Percentiles rank a stretch among this genome's conserved stretches.
phyloP scores from a whole-genome alignment of 1,140 invertebrate genomes.

The Drosophila micromelanica region DNA sequence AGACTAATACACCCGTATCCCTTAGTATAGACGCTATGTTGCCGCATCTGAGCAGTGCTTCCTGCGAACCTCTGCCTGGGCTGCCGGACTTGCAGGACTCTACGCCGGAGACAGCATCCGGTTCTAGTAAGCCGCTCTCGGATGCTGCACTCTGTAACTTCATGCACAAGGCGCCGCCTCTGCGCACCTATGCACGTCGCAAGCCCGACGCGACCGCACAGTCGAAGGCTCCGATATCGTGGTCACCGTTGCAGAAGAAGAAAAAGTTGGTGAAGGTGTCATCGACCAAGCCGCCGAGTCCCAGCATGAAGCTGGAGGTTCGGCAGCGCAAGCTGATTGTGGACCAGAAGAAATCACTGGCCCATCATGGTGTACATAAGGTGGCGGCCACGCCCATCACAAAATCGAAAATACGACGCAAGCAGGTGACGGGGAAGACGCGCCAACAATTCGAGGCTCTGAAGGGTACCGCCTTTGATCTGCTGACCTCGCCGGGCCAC shows the following conservation, averaged over 20 bases:
- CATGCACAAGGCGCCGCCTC: slow-evolving; percentile 30
- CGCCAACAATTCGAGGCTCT: slow-evolving; percentile 53
- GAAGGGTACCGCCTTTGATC: slow-evolving; percentile 63
- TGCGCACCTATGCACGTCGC: slow-evolving; percentile 62
- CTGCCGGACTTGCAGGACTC: not conserved
- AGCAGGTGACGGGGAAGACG: slow-evolving; percentile 56
- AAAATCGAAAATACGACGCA: slow-evolving; percentile 40
- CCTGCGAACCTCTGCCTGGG: not conserved
- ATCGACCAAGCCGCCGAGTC: slow-evolving; percentile 53
- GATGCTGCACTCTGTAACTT: slow-evolving; percentile 1
- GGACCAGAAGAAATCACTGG: slow-evolving; percentile 49
- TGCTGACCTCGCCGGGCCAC: slow-evolving; percentile 45
- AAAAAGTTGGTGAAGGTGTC: slow-evolving; percentile 31
- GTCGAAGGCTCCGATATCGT: slow-evolving; percentile 15
- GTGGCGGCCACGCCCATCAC: not conserved
- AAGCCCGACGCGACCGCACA: slow-evolving; percentile 6
- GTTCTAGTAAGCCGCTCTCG: not conserved
- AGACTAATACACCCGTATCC: not conserved
- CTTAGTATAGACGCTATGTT: not conserved
- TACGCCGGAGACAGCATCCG: not conserved
- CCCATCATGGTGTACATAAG: slow-evolving; percentile 2
- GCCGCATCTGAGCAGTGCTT: not conserved
- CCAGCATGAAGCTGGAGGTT: slow-evolving; percentile 51
- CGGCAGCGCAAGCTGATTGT: slow-evolving; percentile 56
- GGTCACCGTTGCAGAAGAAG: slow-evolving; percentile 57